phyloP scores from a whole-genome alignment of 2,113 vertebrate species.

The Phasianus colchicus region DNA sequence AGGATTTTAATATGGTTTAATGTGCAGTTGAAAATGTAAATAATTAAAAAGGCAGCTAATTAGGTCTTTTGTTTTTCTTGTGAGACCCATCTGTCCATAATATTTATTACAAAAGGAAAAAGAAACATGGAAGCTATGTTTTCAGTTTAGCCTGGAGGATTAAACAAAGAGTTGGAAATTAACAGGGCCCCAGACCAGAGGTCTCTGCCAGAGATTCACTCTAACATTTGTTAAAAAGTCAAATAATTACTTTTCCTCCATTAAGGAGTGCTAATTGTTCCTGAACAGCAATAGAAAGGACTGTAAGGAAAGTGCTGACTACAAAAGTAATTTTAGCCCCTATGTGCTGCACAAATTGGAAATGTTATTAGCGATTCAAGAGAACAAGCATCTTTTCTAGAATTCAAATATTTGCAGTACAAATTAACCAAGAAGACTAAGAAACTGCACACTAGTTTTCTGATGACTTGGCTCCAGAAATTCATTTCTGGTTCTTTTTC shows the following conservation, averaged over 20 bases:
- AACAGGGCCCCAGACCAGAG: constrained; percentile 9
- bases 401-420: neutral
- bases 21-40: neutral
- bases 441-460: neutral
- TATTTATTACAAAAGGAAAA: constrained; percentile 3
- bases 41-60: neutral
- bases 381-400: neutral
- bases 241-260: constrained; percentile 51
- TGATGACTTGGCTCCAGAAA: neutral
- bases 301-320: constrained; percentile 37
- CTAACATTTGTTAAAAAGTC: constrained; percentile 38
- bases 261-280: constrained; percentile 59
- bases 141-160: constrained; percentile 12
- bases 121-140: neutral
- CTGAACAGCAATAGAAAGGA: constrained; percentile 26
- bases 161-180: constrained; percentile 36
- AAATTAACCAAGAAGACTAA: neutral
- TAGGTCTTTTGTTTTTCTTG: neutral
- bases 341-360: neutral
- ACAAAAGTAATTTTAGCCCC: constrained; percentile 20
- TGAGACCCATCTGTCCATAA: neutral
- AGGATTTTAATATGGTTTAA: neutral
- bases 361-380: neutral
- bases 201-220: constrained; percentile 41
- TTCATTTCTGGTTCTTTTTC: neutral